Percentiles rank a stretch among this genome's conserved stretches.
phyloP scores from a whole-genome alignment of 1,140 invertebrate species.

The Amyelois transitella region DNA sequence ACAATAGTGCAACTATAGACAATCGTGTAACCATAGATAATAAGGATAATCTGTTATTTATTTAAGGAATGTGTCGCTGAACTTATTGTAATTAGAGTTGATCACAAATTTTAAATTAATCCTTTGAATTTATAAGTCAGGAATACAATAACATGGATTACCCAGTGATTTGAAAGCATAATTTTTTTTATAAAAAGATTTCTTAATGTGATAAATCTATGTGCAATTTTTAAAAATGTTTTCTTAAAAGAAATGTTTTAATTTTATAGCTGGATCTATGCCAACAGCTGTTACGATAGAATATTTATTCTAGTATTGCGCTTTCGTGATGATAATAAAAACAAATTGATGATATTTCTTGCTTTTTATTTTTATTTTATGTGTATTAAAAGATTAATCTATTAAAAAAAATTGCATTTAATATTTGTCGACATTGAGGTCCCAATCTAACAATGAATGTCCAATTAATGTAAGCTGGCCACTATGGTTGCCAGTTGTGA shows the following conservation, averaged over 20 bases:
- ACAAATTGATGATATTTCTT: not conserved
- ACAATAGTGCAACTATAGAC: not conserved
- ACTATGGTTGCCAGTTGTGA: too few species aligned
- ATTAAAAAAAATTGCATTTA: too few species aligned
- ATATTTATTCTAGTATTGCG: constrained; percentile 5
- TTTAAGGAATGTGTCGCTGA: not conserved
- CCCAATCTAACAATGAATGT: too few species aligned
- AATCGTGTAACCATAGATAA: too few species aligned
- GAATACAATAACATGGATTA: too few species aligned
- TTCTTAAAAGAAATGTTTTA: not conserved
- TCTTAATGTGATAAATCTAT: not conserved
- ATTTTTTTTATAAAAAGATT: too few species aligned
- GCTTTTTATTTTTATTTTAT: not conserved
- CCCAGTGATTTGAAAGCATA: too few species aligned
- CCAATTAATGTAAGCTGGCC: too few species aligned
- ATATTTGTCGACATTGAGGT: too few species aligned
- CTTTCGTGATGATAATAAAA: constrained; percentile 13
- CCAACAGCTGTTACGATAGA: not conserved
- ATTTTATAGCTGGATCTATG: not conserved
- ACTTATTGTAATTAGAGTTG: not conserved
- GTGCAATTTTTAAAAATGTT: not conserved
- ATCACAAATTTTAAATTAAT: not conserved
- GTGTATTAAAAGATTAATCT: not conserved
- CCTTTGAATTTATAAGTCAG: not conserved
- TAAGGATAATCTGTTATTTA: not conserved